Base-by-base conservation (phyloP, 2,797 vertebrate species). In the Ambastaia sidthimunki region DNA sequence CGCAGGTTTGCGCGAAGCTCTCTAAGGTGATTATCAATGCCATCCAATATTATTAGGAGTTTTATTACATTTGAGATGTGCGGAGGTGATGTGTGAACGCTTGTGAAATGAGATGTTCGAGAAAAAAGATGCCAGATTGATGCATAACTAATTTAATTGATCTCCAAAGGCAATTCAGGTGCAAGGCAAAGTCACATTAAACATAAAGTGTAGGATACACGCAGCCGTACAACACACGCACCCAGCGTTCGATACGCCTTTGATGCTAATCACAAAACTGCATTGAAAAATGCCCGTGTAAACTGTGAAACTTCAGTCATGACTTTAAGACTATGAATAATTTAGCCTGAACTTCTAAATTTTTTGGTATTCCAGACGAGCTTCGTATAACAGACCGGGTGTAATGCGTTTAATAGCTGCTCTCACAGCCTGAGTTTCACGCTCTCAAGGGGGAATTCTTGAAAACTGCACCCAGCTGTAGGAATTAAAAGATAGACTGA, bases 21-120 rank as follows among this genome's bases (percentile, higher is more conserved):
- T 86, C 85, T 65, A 70, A 84, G 80, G 85, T 84, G 77, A 86
- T 86, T 80, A 84, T 84, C 78, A 81, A 80, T 80, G 82, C 81
- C 80, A 84, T 84, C 62, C 78, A 47, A 68, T 80, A 76, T 80
- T 82, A 86, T 86, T 70, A 84, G 31, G 82, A 80, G 78, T 80
- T 82, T 74, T 71, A 34, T 74, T 81, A 80, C 80, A 67, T 81
- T 78, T 59, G 59, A 80, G 71, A 78, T 71, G 70, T 74, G 74
- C 47, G 57, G 63, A 72, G 73, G 71, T 66, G 79, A 80, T 63
- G n/a, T 21, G 66, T n/a, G 67, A 67, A 78, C 13, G 63, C 63
- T n/a, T 52, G 52, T 54, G 72, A 76, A 80, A 83, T 80, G 25
- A 76, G 68, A 75, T 70, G 50, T 59, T 81, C 7, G 25, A 65